Evolutionary conservation across 1,140 invertebrate species (phyloP).

Genomic region (Pseudomyrmex flavicornis): DNA sequence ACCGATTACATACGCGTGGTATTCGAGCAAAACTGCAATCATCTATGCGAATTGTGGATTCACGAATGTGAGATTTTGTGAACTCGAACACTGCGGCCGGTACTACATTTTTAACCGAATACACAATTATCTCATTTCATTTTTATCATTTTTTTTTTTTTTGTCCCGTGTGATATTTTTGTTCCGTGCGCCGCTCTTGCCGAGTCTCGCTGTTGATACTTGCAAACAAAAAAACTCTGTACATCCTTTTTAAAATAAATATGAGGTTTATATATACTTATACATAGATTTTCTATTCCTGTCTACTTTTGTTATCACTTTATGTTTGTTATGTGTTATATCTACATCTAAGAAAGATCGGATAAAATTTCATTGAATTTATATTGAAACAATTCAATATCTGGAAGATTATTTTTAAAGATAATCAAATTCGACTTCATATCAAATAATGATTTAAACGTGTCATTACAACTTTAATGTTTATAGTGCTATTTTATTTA

Average conservation of each 20-base stretch:
- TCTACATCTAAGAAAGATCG: background rate
- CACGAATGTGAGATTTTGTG: constrained; percentile 60
- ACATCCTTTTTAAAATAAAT: constrained; percentile 86
- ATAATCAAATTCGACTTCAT: no score
- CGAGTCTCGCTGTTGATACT: constrained; percentile 85
- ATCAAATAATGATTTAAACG: no score
- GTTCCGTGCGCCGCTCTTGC: constrained; percentile 83
- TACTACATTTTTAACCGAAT: constrained; percentile 59
- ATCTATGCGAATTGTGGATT: constrained; percentile 46
- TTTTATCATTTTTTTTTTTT: constrained; percentile 51
- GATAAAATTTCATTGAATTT: no score
- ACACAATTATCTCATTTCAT: constrained; percentile 66
- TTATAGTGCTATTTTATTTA: no score
- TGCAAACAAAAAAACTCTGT: constrained; percentile 85
- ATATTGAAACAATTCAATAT: no score
- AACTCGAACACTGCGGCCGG: constrained; percentile 56
- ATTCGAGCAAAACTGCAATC: constrained; percentile 51
- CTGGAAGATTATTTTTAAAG: no score
- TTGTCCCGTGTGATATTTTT: constrained; percentile 84
- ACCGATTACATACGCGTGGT: constrained; percentile 53
- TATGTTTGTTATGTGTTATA: background rate
- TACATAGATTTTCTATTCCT: background rate
- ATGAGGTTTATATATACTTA: constrained; percentile 83
- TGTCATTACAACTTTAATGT: no score
- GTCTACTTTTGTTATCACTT: background rate